A percentile compares a stretch with the other conserved stretches of the same genome.
Conservation (phyloP, 2,888 invertebrate species). For the Ferrisia virgata region DNA sequence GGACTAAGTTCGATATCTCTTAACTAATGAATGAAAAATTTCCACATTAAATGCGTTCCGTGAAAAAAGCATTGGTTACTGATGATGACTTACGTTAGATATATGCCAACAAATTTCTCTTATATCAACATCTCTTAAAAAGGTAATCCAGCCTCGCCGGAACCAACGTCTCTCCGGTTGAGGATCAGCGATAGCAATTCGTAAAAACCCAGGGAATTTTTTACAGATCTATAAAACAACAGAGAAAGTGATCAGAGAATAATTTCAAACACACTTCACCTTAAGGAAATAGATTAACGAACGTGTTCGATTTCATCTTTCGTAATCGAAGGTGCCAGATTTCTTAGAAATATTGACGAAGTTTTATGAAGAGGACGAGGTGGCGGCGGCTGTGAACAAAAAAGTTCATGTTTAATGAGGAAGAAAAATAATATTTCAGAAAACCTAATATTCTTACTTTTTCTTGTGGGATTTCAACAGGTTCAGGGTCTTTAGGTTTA, state of each 20-base stretch:
- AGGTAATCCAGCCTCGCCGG: slow-evolving; percentile 97
- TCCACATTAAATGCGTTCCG: background rate
- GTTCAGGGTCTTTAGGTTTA: background rate
- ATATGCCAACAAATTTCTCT: slow-evolving; percentile 99
- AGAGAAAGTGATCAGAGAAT: background rate
- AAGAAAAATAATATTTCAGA: background rate
- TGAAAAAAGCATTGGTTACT: background rate
- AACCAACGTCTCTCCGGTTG: slow-evolving; percentile 94
- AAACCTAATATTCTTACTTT: background rate
- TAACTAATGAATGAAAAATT: slow-evolving; percentile 59
- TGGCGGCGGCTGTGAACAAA: slow-evolving; percentile 50
- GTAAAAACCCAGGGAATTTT: slow-evolving; percentile 86
- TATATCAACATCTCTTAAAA: slow-evolving; percentile 93
- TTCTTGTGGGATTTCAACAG: background rate
- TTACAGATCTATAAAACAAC: slow-evolving; percentile 54
- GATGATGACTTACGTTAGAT: slow-evolving; percentile 69
- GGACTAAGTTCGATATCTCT: slow-evolving; percentile 90
- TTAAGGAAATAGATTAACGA: slow-evolving; percentile 53
- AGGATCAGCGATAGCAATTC: slow-evolving; percentile 96
- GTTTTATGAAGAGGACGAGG: slow-evolving; percentile 86
- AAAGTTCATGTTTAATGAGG: background rate
- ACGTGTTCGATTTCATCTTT: slow-evolving; percentile 95
- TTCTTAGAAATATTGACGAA: slow-evolving; percentile 92
- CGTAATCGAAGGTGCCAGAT: slow-evolving; percentile 92
- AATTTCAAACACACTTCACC: background rate